Base-by-base conservation (phyloP, 2,888 invertebrate species). In the Strigamia maritima region DNA sequence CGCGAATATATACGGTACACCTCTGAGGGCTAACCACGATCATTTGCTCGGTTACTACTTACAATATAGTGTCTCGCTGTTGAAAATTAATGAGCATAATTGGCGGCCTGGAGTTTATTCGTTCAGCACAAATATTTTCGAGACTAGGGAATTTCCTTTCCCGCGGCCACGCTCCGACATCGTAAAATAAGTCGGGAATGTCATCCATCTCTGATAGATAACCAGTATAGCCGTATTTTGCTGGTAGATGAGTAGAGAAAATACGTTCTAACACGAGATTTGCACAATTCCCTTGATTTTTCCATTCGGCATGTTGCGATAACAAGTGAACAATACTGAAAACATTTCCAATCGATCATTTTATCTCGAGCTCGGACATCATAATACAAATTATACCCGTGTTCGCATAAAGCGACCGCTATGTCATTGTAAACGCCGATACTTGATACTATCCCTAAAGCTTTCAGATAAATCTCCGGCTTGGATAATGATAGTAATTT, bases 281-380 rank as follows among this genome's bases (percentile, higher is more conserved):
- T 7, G 78, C 78, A 35, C 22, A 78, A 78, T 78, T 78, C 14
- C 70, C 38, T 19, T 38, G 16, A 22, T 70, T 28, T 22, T 40
- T 24, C 78, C 65, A 78, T 70, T 78, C 70, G 16, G 35, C 12
- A 10, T 70, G 22, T 70, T 78, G 22, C 24, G 44, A 65, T 24
- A 78, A 38, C 31, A 78, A 78, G 24, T 78, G 28, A 54, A 77
- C 54, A 28, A 77, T 77, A 54, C 77, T 77, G 77, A n/a, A 49
- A 77, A 35, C 2, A 24, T 28, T 49, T 49, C 0, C 1, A 10
- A 22, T 8, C 3, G 35, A 40, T 40, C 7, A 76, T 35, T 19
- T n/a, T n/a, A n/a, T n/a, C n/a, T n/a, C n/a, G n/a, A n/a, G n/a
- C n/a, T 35, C 22, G 16, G 1, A 16, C 70, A 26, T 19, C 19